phyloP scores from a whole-genome alignment of 2,888 invertebrate genomes.

The Mythimna impura region DNA sequence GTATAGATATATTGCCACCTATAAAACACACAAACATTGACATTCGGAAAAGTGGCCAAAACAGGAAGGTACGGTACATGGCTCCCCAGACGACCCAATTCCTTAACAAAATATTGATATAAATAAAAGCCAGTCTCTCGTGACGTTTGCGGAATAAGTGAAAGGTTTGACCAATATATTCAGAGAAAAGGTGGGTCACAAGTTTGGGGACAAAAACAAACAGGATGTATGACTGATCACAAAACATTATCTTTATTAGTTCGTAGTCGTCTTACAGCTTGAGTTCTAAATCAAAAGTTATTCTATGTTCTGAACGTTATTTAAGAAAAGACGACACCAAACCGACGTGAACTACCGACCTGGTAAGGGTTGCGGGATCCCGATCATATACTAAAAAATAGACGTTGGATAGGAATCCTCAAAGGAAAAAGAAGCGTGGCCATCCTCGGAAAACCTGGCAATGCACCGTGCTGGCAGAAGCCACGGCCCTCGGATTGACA shows the following conservation, averaged over 20 bases:
- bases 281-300: too few relatives aligned
- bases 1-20: neutral
- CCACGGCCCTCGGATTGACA: too few relatives aligned
- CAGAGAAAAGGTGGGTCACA: neutral
- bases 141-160: slow-evolving; percentile 14
- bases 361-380: too few relatives aligned
- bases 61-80: slow-evolving; percentile 4
- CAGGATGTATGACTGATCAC: too few relatives aligned
- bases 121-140: slow-evolving; percentile 37
- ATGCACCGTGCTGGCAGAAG: too few relatives aligned
- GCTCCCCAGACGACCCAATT: slow-evolving; percentile 40
- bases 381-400: too few relatives aligned
- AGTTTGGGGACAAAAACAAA: neutral
- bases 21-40: slow-evolving; percentile 13
- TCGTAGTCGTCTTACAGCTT: too few relatives aligned
- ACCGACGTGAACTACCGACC: too few relatives aligned
- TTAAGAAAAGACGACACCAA: neutral
- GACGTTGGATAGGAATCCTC: too few relatives aligned
- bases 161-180: slow-evolving; percentile 40
- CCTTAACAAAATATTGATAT: slow-evolving; percentile 46
- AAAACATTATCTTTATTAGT: neutral
- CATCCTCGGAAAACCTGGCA: too few relatives aligned
- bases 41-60: slow-evolving; percentile 19
- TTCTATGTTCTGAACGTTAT: too few relatives aligned
- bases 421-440: too few relatives aligned